Percentiles rank a stretch among this genome's conserved stretches.
phyloP scores from a whole-genome alignment of 64 coral and sea anemone species.

The Actinia equina region DNA sequence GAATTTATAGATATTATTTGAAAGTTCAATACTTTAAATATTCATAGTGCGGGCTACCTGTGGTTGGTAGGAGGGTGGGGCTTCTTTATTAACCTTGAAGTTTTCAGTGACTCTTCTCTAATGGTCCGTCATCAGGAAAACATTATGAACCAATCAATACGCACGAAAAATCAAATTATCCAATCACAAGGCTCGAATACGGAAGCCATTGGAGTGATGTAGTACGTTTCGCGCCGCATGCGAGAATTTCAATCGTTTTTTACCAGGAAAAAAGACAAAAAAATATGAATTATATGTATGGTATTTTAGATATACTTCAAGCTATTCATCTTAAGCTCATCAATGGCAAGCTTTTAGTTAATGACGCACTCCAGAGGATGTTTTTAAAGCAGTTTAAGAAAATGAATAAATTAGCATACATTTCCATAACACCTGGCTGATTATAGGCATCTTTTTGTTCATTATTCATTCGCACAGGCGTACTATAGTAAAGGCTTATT shows the following conservation, averaged over 20 bases:
- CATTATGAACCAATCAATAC: too few species aligned
- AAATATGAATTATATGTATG: background rate
- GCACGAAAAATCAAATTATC: too few species aligned
- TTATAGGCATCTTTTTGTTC: background rate
- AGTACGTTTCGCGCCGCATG: background rate
- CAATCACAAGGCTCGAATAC: background rate
- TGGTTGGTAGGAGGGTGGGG: background rate
- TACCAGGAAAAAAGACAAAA: background rate
- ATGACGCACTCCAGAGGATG: background rate
- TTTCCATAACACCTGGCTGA: constrained; percentile 2
- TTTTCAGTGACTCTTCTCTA: background rate
- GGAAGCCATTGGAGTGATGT: background rate
- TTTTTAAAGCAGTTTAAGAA: background rate
- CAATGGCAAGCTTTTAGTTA: background rate
- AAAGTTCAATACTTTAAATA: background rate
- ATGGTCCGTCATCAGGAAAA: too few species aligned
- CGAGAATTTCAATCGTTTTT: background rate
- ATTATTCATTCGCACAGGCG: background rate
- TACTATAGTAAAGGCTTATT: background rate
- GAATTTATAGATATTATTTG: too few species aligned
- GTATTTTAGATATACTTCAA: background rate
- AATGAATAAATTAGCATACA: background rate
- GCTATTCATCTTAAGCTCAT: background rate
- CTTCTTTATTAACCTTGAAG: background rate
- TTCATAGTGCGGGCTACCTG: background rate